Conservation (phyloP, 2,113 vertebrate genomes). For the Piaya cayana region DNA sequence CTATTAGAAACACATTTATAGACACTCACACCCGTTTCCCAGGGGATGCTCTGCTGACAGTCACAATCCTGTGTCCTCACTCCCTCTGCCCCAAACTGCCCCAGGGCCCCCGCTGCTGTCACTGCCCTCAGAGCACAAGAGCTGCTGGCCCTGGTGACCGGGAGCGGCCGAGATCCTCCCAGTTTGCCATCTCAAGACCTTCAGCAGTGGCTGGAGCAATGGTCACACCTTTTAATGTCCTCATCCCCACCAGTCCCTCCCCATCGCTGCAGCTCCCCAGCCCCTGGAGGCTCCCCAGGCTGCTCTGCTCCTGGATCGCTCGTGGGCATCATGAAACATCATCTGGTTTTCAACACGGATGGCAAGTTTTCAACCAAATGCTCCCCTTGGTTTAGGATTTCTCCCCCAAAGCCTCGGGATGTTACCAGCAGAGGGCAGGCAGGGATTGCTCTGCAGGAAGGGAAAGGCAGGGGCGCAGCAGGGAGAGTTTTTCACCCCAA, state of each 20-base stretch:
- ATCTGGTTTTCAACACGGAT: not conserved
- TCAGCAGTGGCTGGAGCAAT: not conserved
- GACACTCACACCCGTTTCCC: not conserved
- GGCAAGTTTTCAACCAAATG: not conserved
- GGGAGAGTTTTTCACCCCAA: not conserved
- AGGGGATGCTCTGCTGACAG: not conserved
- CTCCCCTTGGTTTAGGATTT: not conserved
- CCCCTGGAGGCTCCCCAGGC: not conserved
- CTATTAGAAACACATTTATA: not conserved
- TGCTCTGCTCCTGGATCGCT: accelerated
- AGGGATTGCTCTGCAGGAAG: not conserved
- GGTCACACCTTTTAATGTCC: not conserved
- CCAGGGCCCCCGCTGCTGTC: not conserved
- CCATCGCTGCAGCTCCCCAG: accelerated
- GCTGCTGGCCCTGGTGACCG: not conserved
- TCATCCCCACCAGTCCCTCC: not conserved
- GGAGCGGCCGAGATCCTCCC: not conserved
- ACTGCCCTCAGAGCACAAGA: not conserved
- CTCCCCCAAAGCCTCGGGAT: not conserved
- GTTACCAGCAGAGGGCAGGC: constrained; percentile 69
- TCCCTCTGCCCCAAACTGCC: not conserved
- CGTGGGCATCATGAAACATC: not conserved
- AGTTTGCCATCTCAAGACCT: not conserved
- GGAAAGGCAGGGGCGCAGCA: not conserved
- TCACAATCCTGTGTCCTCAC: not conserved